These are phyloP conservation scores for Temnothorax nylanderi DNA, from an alignment of 1,140 invertebrate genomes.

Conservation along the genomic window DNA sequence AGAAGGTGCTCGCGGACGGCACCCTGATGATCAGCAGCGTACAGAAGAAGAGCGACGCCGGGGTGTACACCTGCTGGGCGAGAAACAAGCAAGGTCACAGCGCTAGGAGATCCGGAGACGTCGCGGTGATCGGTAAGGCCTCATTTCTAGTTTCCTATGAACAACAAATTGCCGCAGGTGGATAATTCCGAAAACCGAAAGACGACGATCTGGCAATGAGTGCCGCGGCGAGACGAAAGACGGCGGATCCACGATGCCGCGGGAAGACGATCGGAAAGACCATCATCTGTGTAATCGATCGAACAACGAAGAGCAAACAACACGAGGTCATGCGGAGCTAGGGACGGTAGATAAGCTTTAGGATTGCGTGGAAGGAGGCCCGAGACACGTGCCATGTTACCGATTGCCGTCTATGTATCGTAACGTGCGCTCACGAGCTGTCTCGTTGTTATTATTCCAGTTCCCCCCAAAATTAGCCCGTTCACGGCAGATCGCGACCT, in stretches of 20 bases:
- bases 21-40: conserved; percentile 91
- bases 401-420: conserved; percentile 52
- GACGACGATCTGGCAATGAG: not conserved
- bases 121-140: conserved; percentile 90
- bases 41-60: conserved; percentile 91
- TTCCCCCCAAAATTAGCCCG: conserved; percentile 93
- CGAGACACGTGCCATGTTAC: conserved; percentile 33
- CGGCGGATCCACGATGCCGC: no score
- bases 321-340: not conserved
- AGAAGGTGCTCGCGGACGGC: conserved; percentile 91
- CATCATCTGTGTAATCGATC: not conserved
- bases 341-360: conserved; percentile 44
- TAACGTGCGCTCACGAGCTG: conserved; percentile 62
- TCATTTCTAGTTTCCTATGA: conserved; percentile 47
- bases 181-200: not conserved
- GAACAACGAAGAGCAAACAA: conserved; percentile 5
- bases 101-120: conserved; percentile 90
- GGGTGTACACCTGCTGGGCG: conserved; percentile 92
- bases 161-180: conserved; percentile 67
- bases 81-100: conserved; percentile 91
- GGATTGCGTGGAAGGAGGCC: not conserved
- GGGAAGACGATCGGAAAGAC: not conserved
- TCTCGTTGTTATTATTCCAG: conserved; percentile 87
- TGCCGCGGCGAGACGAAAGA: not conserved
- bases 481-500: conserved; percentile 90